Percentiles rank a stretch among this genome's conserved stretches.
These are phyloP conservation scores for Delia radicum DNA, from an alignment of 1,140 invertebrate genomes.

Conservation along the genomic window DNA sequence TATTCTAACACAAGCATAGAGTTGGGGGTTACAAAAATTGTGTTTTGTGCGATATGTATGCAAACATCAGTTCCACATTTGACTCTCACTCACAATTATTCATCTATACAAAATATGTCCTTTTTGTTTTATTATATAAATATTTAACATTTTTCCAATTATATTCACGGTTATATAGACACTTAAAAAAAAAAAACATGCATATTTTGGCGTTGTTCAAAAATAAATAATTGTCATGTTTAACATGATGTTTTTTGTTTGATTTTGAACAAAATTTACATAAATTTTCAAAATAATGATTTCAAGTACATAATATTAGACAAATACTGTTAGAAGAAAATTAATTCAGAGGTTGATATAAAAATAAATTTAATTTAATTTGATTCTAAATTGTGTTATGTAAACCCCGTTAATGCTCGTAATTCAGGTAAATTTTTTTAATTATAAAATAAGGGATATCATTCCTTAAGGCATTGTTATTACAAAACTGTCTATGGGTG, in stretches of 20 bases:
- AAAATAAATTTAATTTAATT: too few species aligned
- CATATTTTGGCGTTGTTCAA: not conserved
- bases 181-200: not conserved
- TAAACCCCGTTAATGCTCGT: too few species aligned
- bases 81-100: not conserved
- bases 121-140: not conserved
- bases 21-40: not conserved
- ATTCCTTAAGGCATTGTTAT: too few species aligned
- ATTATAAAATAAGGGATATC: too few species aligned
- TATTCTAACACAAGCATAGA: not conserved
- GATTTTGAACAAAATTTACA: not conserved
- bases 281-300: not conserved
- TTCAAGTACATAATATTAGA: not conserved
- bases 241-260: constrained; percentile 5
- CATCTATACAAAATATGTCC: not conserved
- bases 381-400: too few species aligned
- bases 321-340: too few species aligned
- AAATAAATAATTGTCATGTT: constrained; percentile 15
- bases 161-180: not conserved
- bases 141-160: not conserved
- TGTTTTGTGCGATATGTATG: not conserved
- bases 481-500: too few species aligned
- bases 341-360: too few species aligned
- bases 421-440: too few species aligned
- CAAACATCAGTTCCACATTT: not conserved